A percentile compares a stretch with the other conserved stretches of the same genome.
Evolutionary conservation across 1,140 invertebrate genomes (phyloP).

Genomic region (Ceratina australensis): DNA sequence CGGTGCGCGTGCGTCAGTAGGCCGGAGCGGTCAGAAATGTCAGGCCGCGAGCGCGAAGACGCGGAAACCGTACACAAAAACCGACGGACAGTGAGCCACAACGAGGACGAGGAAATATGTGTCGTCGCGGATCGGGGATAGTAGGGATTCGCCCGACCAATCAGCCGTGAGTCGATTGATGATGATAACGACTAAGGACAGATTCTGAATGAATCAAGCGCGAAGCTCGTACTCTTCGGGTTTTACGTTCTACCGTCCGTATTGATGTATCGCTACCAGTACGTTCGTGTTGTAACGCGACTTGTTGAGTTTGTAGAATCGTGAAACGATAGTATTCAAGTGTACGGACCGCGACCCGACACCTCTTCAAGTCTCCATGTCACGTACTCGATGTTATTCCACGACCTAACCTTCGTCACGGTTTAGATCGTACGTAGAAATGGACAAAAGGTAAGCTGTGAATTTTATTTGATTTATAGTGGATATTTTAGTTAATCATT

Average conservation of each 20-base stretch:
- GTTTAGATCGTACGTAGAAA: conserved; percentile 15
- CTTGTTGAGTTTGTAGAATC: neutral
- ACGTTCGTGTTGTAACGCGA: neutral
- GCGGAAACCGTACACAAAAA: too few species aligned
- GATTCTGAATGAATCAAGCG: conserved; percentile 10
- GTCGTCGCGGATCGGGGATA: too few species aligned
- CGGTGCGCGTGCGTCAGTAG: too few species aligned
- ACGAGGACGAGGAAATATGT: too few species aligned
- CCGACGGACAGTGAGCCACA: too few species aligned
- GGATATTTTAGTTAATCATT: conserved; percentile 17
- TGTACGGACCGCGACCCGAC: neutral
- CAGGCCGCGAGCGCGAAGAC: too few species aligned
- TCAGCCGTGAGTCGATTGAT: conserved; percentile 38
- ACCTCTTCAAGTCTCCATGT: conserved; percentile 16
- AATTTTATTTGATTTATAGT: neutral
- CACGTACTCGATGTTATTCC: conserved; percentile 5
- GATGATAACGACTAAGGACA: conserved; percentile 2
- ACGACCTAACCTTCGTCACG: conserved; percentile 33
- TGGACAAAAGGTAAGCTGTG: conserved; percentile 51
- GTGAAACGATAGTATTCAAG: neutral
- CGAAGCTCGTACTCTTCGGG: neutral
- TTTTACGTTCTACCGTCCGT: conserved; percentile 4
- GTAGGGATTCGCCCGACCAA: conserved; percentile 34
- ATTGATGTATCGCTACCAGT: conserved; percentile 18
- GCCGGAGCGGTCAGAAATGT: too few species aligned